Evolutionary conservation across 2,113 vertebrate genomes (phyloP).

Genomic region (Pungitius pungitius): DNA sequence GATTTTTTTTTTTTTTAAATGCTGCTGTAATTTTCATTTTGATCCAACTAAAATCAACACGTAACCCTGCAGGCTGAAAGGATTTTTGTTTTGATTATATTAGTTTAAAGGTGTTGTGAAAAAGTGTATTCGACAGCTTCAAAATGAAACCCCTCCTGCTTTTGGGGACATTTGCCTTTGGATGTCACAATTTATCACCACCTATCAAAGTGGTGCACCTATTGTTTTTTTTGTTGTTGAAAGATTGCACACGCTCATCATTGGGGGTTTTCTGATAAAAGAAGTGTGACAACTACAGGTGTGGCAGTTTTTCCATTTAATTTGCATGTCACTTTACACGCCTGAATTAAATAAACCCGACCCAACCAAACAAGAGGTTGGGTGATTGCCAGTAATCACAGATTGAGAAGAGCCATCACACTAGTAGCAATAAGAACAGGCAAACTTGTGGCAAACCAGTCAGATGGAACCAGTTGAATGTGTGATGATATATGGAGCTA

Average conservation of each 20-base stretch:
- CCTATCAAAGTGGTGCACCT: conserved; percentile 44
- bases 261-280: conserved; percentile 17
- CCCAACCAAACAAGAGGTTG: conserved; percentile 8
- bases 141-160: neutral
- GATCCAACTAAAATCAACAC: neutral
- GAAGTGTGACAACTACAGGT: conserved; percentile 19
- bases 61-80: neutral
- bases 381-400: conserved; percentile 13
- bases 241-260: no score
- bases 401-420: neutral
- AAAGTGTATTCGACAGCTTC: neutral
- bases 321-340: conserved; percentile 42
- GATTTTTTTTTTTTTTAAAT: neutral
- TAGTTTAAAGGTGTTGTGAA: conserved; percentile 5
- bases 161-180: conserved; percentile 24
- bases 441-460: conserved; percentile 3
- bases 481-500: neutral
- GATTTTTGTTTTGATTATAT: conserved; percentile 5
- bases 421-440: conserved; percentile 10
- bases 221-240: no score
- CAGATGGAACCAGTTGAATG: neutral
- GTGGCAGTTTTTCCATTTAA: neutral
- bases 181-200: conserved; percentile 49
- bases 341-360: conserved; percentile 18
- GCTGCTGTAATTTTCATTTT: neutral